phyloP scores from a whole-genome alignment of 2,113 vertebrate species.

The Sinocyclocheilus anshuiensis region DNA sequence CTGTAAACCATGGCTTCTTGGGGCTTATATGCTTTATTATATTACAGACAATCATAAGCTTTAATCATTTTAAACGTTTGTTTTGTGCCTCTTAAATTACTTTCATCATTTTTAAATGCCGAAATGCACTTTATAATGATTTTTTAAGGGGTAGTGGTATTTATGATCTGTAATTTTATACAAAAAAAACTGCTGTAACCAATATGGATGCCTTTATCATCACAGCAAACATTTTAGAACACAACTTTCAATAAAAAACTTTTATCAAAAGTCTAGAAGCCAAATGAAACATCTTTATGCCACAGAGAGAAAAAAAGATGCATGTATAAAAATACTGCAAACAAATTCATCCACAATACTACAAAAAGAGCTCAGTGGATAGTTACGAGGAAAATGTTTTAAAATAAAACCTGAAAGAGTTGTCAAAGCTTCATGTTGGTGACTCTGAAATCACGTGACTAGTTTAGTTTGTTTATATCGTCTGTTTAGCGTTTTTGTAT shows the following conservation, averaged over 20 bases:
- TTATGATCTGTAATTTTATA: not conserved
- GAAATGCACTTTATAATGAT: not conserved
- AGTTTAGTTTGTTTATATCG: not conserved
- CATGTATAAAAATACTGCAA: not conserved
- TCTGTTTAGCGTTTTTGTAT: not conserved
- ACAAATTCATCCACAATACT: not conserved
- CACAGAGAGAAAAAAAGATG: not conserved
- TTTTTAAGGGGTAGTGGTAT: not conserved
- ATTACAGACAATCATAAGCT: not conserved
- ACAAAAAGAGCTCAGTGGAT: not conserved
- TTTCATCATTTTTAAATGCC: not conserved
- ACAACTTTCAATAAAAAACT: not conserved
- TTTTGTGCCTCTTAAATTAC: no score
- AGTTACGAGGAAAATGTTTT: not conserved
- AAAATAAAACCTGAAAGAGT: not conserved
- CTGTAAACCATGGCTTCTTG: no score
- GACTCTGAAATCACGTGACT: not conserved
- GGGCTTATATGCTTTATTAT: not conserved
- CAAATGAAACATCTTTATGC: not conserved
- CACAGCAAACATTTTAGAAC: not conserved
- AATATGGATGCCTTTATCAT: not conserved
- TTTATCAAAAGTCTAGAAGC: not conserved
- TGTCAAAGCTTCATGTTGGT: not conserved
- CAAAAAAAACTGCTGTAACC: not conserved
- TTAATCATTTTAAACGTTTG: not conserved